Conservation (phyloP, 2,888 invertebrate species). For the Tenthredo amoena region DNA sequence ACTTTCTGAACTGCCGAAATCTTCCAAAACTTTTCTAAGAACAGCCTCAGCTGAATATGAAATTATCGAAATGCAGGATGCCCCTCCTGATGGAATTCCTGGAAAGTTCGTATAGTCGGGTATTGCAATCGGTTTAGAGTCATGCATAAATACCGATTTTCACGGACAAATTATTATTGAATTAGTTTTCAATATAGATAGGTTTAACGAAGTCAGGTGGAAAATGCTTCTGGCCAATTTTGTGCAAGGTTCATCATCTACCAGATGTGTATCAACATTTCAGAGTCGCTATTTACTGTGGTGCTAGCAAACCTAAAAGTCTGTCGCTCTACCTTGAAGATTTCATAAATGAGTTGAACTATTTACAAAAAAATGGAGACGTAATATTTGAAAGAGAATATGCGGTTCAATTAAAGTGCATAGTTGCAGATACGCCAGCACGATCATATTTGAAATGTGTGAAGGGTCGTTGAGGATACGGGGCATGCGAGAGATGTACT, state of each 20-base stretch:
- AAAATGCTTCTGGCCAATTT: conserved; percentile 58
- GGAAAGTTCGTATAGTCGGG: conserved; percentile 58
- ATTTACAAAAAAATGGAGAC: conserved; percentile 55
- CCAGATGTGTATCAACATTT: conserved; percentile 59
- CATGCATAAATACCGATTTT: conserved; percentile 51
- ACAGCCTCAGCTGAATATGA: conserved; percentile 48
- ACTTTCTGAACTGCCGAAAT: conserved; percentile 54
- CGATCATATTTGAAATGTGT: conserved; percentile 58
- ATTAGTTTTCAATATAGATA: conserved; percentile 58
- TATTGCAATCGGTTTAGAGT: conserved; percentile 55
- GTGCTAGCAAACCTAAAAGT: conserved; percentile 57
- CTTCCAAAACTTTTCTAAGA: conserved; percentile 55
- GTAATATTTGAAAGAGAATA: conserved; percentile 52
- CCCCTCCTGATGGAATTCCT: conserved; percentile 7
- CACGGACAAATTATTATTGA: conserved; percentile 50
- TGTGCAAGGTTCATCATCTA: conserved; percentile 55
- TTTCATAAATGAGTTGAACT: conserved; percentile 60
- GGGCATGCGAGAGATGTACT: conserved; percentile 60
- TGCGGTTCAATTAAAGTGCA: conserved; percentile 55
- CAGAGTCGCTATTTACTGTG: conserved; percentile 57
- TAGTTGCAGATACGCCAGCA: conserved; percentile 59
- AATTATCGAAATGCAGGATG: conserved; percentile 37
- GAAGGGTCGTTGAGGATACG: conserved; percentile 58
- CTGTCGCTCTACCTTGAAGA: conserved; percentile 52
- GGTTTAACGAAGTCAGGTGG: conserved; percentile 56